A percentile compares a stretch with the other conserved stretches of the same genome.
Evolutionary conservation across 2,113 vertebrate genomes (phyloP).

Genomic region (Pipa parva): DNA sequence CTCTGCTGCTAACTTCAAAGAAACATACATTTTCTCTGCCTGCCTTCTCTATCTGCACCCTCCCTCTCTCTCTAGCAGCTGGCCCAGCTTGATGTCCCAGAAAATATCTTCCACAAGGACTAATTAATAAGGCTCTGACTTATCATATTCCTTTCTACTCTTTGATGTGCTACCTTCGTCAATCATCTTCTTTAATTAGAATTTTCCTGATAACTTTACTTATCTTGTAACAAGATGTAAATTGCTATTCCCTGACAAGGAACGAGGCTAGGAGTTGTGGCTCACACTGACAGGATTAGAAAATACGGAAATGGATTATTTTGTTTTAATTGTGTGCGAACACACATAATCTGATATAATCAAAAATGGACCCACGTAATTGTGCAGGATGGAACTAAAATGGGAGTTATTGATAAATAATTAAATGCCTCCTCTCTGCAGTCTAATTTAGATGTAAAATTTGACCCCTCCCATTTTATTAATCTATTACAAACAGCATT

Average conservation of each 20-base stretch:
- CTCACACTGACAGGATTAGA: constrained; percentile 64
- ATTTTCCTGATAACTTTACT: constrained; percentile 79
- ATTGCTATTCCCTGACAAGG: constrained; percentile 63
- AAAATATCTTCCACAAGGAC: constrained; percentile 71
- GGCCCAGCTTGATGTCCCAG: constrained; percentile 79
- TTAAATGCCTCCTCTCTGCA: constrained; percentile 54
- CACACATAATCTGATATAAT: constrained; percentile 66
- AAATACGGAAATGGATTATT: constrained; percentile 49
- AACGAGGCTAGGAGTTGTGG: constrained; percentile 58
- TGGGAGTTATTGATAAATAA: constrained; percentile 54
- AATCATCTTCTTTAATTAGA: constrained; percentile 82
- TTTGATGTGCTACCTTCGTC: constrained; percentile 87
- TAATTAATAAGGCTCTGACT: constrained; percentile 86
- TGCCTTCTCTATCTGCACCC: constrained; percentile 57
- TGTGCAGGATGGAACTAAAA: constrained; percentile 29
- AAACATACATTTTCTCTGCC: constrained; percentile 74
- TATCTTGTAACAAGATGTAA: constrained; percentile 75
- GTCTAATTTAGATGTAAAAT: constrained; percentile 56
- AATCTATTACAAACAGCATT: constrained; percentile 18
- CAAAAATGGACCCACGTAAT: constrained; percentile 62
- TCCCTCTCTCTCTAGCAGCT: constrained; percentile 57
- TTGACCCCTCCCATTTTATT: constrained; percentile 47
- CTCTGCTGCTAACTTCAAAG: constrained; percentile 88
- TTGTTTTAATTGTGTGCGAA: constrained; percentile 39
- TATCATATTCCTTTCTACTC: constrained; percentile 72